phyloP scores from a whole-genome alignment of 2,888 invertebrate species.

The Troides oblongomaculatus region DNA sequence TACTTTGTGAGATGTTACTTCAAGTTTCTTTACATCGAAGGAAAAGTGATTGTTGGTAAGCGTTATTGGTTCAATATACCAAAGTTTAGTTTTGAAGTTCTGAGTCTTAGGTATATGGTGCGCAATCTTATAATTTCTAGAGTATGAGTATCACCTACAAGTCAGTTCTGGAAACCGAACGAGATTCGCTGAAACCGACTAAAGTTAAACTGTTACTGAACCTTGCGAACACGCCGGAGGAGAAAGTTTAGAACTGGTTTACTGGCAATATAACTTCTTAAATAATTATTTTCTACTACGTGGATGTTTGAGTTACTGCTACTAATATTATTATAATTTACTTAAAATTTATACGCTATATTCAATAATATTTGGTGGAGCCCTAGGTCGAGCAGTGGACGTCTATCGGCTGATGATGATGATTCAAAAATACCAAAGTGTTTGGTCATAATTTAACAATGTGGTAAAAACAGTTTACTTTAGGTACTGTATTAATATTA shows the following conservation, averaged over 20 bases:
- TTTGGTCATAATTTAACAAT: too few species aligned
- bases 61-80: too few species aligned
- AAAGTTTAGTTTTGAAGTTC: too few species aligned
- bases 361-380: too few species aligned
- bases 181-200: constrained; percentile 11
- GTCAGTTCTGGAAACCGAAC: constrained; percentile 19
- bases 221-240: constrained; percentile 13
- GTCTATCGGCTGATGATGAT: too few species aligned
- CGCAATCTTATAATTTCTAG: background rate
- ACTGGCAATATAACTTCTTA: constrained; percentile 16
- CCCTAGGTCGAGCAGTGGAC: too few species aligned
- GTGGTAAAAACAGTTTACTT: too few species aligned
- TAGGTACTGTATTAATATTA: too few species aligned
- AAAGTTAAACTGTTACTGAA: constrained; percentile 24
- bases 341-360: background rate
- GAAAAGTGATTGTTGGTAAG: too few species aligned
- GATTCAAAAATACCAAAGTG: too few species aligned
- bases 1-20: too few species aligned
- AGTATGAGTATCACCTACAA: constrained; percentile 1
- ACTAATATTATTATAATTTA: background rate
- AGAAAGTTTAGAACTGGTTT: constrained; percentile 22
- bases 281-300: constrained; percentile 10
- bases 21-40: too few species aligned
- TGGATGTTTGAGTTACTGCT: background rate
- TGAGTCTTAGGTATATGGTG: background rate